A percentile compares a stretch with the other conserved stretches of the same genome.
Conservation (phyloP, 2,797 vertebrate genomes). For the Anisognathus igniventris region DNA sequence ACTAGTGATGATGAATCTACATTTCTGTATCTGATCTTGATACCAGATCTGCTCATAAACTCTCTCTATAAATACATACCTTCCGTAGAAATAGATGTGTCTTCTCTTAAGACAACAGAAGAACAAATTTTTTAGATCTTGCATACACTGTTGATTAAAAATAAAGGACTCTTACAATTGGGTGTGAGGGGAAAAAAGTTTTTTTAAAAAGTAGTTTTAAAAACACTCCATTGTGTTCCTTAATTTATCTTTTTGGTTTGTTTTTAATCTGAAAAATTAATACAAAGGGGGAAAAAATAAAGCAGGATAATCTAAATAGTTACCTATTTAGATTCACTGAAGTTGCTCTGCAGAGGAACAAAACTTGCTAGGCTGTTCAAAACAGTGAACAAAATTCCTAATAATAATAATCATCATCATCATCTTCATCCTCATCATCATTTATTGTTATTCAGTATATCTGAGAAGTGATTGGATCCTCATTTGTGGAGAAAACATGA, state of each 20-base stretch:
- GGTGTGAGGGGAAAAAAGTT: background rate
- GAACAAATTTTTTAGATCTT: accelerated
- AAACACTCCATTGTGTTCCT: accelerated
- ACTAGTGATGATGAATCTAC: background rate
- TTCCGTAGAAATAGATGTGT: background rate
- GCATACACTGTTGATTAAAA: background rate
- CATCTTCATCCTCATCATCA: too few relatives aligned
- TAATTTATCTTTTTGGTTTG: background rate
- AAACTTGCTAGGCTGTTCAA: background rate
- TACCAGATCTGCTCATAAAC: background rate
- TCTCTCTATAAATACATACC: background rate
- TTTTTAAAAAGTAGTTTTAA: background rate
- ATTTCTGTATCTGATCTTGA: background rate
- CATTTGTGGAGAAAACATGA: background rate
- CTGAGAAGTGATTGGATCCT: background rate
- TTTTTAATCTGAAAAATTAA: background rate
- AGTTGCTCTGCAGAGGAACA: background rate
- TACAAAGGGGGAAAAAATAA: background rate
- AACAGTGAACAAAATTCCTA: background rate
- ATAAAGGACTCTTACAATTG: background rate
- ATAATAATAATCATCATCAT: too few relatives aligned
- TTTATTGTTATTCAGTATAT: background rate
- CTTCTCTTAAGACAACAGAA: background rate
- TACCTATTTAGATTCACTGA: background rate
- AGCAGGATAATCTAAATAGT: background rate